Percentiles rank a stretch among this genome's conserved stretches.
These are phyloP conservation scores for Dinomys branickii DNA, from an alignment of 2,113 vertebrate genomes.

Conservation along the genomic window DNA sequence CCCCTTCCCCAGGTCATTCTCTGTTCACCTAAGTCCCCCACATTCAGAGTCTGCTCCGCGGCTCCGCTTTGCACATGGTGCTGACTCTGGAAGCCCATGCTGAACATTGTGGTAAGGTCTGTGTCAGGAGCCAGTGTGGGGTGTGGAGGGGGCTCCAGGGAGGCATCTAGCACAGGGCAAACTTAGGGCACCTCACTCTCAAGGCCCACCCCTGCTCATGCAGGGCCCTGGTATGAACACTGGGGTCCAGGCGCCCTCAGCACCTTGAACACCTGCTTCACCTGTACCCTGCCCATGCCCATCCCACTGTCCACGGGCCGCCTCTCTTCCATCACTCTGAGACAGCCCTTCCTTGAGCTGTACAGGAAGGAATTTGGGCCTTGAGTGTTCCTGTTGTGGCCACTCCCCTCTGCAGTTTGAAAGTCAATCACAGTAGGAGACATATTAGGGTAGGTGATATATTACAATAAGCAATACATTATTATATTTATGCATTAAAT, in stretches of 20 bases:
- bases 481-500: too few species aligned
- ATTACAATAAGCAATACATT: too few species aligned
- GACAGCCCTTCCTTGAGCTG: not conserved
- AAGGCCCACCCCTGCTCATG: not conserved
- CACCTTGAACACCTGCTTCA: not conserved
- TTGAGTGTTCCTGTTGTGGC: too few species aligned
- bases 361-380: not conserved
- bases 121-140: not conserved
- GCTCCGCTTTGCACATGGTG: not conserved
- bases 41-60: fast-evolving
- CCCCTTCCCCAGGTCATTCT: not conserved
- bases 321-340: not conserved
- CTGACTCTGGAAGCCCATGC: not conserved
- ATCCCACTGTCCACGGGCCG: too few species aligned
- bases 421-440: not conserved
- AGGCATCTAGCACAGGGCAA: not conserved
- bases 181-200: not conserved
- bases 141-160: not conserved
- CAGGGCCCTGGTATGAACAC: not conserved
- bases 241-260: not conserved
- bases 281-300: too few species aligned
- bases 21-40: fast-evolving
- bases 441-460: too few species aligned
- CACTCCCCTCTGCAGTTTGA: not conserved
- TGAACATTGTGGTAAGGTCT: too few species aligned